Evolutionary conservation across 2,113 vertebrate species (phyloP).

Genomic region (Pteruthius melanotis): DNA sequence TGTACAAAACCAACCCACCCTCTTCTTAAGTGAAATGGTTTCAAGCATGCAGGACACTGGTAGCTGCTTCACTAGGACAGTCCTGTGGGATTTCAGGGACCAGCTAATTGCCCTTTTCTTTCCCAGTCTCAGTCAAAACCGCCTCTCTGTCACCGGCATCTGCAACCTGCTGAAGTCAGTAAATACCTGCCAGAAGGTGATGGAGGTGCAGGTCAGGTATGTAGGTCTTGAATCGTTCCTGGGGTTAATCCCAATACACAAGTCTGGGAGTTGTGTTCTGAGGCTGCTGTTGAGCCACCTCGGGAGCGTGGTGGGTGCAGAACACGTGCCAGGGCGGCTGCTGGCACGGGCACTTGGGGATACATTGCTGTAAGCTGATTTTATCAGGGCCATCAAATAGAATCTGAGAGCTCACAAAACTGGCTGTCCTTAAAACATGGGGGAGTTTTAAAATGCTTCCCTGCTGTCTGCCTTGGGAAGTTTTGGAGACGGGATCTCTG

Average conservation of each 20-base stretch:
- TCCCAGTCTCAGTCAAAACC: constrained; percentile 80
- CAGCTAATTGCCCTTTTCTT: not conserved
- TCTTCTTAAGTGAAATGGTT: not conserved
- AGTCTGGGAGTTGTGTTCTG: not conserved
- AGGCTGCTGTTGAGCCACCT: not conserved
- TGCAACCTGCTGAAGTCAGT: constrained; percentile 66
- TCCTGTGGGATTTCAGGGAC: not conserved
- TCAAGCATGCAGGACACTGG: not conserved
- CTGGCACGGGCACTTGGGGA: not conserved
- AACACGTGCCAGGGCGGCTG: rapidly evolving
- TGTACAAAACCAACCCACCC: not conserved
- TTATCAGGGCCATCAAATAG: not conserved
- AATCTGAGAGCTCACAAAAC: no score
- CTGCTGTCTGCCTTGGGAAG: not conserved
- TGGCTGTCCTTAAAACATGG: not conserved
- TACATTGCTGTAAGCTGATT: not conserved
- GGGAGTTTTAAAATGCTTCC: not conserved
- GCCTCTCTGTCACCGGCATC: constrained; percentile 66
- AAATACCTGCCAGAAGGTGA: constrained; percentile 55
- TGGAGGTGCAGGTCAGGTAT: constrained; percentile 78
- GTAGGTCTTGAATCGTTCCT: not conserved
- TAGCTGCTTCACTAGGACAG: not conserved
- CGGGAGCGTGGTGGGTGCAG: not conserved
- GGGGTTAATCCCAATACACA: not conserved
- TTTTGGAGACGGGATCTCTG: not conserved